A percentile compares a stretch with the other conserved stretches of the same genome.
Conservation (phyloP, 2,797 vertebrate species). For the Sylvilagus floridanus region DNA sequence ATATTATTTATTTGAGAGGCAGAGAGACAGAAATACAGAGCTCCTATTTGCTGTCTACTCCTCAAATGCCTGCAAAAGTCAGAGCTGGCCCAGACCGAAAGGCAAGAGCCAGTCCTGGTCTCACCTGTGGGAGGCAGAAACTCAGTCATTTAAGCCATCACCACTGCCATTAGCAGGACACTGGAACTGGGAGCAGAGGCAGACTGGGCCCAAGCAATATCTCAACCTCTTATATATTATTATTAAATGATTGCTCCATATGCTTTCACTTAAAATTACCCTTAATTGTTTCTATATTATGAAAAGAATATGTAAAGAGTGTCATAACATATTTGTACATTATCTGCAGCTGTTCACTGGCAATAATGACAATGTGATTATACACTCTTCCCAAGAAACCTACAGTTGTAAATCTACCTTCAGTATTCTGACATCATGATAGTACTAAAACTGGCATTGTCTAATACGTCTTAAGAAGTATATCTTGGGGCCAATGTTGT, state of each 20-base stretch:
- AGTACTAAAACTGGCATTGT: not conserved
- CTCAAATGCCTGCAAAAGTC: no score
- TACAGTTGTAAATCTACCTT: not conserved
- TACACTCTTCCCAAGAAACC: not conserved
- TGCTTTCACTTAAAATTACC: constrained; percentile 7
- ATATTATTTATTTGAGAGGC: no score
- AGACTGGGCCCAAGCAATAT: no score
- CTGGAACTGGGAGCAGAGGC: no score
- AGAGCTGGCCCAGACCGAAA: no score
- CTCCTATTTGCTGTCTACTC: no score
- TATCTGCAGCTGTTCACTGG: not conserved
- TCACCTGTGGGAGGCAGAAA: no score
- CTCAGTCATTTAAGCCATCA: no score
- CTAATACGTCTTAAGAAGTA: not conserved
- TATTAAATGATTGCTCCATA: not conserved
- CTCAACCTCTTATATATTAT: not conserved
- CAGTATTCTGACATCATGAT: not conserved
- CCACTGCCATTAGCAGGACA: no score
- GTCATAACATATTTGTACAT: not conserved
- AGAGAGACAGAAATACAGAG: no score
- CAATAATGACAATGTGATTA: not conserved
- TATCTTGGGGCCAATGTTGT: not conserved
- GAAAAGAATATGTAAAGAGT: constrained; percentile 14
- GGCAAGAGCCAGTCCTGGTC: no score
- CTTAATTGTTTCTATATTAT: not conserved